These are phyloP conservation scores for Cryptus armator DNA, from an alignment of 2,888 invertebrate genomes.

Conservation along the genomic window DNA sequence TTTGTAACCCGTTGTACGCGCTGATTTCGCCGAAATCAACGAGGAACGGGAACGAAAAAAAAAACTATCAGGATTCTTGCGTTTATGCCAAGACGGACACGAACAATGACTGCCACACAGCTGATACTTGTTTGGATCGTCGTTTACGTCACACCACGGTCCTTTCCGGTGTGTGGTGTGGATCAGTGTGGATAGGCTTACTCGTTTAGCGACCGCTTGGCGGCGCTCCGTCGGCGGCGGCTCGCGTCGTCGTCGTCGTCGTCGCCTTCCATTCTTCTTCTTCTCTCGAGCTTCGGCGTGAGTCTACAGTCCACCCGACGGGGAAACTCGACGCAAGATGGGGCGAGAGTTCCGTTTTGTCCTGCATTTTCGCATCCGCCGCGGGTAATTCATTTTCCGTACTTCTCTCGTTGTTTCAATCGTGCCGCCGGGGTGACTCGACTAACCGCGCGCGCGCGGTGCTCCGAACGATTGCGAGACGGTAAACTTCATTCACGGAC, in stretches of 20 bases:
- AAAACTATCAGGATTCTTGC: conserved; percentile 75
- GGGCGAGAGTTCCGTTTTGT: conserved; percentile 17
- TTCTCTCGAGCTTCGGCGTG: conserved; percentile 59
- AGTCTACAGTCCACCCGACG: conserved; percentile 56
- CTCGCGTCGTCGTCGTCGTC: neutral
- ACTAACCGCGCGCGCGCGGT: neutral
- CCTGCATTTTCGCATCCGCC: neutral
- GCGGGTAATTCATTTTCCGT: neutral
- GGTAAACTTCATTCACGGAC: conserved; percentile 32
- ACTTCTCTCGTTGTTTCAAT: neutral
- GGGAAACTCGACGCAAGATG: conserved; percentile 8
- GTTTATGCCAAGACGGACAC: conserved; percentile 76
- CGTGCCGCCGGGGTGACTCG: too few relatives aligned
- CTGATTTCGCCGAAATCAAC: conserved; percentile 2
- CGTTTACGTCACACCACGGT: conserved; percentile 83
- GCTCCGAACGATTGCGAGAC: conserved; percentile 36
- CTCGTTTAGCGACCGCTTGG: conserved; percentile 67
- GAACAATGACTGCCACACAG: conserved; percentile 84
- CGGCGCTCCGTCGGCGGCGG: conserved; percentile 56
- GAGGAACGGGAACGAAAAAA: conserved; percentile 68
- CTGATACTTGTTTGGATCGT: conserved; percentile 84
- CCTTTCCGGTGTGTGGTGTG: conserved; percentile 77
- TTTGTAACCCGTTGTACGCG: conserved; percentile 6
- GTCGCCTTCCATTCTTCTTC: conserved; percentile 31
- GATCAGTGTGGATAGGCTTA: conserved; percentile 74